Evolutionary conservation across 2,113 vertebrate genomes (phyloP).

Genomic region (Telmatochromis sp.): DNA sequence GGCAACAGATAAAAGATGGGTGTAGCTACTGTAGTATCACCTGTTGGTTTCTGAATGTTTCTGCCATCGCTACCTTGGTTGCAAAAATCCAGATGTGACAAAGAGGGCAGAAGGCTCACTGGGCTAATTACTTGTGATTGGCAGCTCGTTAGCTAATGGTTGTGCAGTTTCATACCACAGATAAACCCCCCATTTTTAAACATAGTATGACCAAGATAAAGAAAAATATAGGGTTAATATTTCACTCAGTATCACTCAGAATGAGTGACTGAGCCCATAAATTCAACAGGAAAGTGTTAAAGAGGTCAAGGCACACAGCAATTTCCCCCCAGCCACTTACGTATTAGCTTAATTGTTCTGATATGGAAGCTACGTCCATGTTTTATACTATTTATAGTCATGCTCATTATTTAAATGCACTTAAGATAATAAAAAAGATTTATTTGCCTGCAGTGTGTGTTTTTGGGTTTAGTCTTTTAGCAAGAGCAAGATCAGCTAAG

Average conservation of each 20-base stretch:
- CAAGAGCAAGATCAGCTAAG: background rate
- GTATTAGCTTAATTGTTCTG: background rate
- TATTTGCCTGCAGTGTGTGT: background rate
- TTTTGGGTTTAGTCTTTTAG: background rate
- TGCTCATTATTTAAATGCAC: background rate
- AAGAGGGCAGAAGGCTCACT: background rate
- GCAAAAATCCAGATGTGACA: background rate
- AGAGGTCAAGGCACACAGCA: background rate
- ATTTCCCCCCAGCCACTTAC: background rate
- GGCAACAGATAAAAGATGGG: background rate
- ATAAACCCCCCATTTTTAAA: background rate
- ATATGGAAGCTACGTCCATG: background rate
- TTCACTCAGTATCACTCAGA: background rate
- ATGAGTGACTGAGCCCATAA: background rate
- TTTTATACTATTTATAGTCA: background rate
- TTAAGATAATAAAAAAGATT: background rate
- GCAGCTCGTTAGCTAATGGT: background rate
- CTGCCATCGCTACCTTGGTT: background rate
- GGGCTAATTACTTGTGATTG: background rate
- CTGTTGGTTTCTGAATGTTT: background rate
- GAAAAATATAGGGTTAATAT: background rate
- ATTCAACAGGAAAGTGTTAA: background rate
- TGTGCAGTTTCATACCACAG: background rate
- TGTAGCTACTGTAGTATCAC: background rate
- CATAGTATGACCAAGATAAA: background rate